Conservation (phyloP, 2,113 vertebrate genomes). For the Talpa occidentalis region DNA sequence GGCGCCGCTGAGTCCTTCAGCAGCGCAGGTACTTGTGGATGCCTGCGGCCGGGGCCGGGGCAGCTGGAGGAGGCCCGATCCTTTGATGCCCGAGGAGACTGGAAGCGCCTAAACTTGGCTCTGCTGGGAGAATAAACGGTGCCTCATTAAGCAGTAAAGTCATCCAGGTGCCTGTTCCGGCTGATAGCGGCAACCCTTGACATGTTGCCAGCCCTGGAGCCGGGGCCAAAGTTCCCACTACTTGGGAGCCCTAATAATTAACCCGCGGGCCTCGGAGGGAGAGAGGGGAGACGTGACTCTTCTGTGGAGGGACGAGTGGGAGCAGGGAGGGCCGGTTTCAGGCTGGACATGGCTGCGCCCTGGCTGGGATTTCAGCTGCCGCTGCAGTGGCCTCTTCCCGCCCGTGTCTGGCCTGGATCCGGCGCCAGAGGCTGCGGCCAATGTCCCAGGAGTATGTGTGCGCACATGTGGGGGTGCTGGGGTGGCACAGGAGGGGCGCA, state of each 20-base stretch:
- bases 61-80: neutral
- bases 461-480: neutral
- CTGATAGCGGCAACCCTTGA: neutral
- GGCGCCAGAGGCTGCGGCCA: neutral
- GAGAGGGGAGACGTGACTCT: neutral
- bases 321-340: neutral
- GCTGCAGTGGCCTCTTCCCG: neutral
- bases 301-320: rapidly evolving
- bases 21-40: rapidly evolving
- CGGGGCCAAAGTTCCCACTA: constrained; percentile 12
- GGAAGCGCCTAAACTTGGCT: constrained; percentile 21
- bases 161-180: neutral
- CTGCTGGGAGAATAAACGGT: neutral
- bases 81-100: neutral
- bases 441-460: neutral
- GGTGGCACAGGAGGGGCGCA: neutral
- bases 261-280: neutral
- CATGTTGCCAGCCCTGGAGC: neutral
- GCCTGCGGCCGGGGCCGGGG: neutral
- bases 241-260: neutral
- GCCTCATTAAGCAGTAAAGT: neutral
- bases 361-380: neutral
- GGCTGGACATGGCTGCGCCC: constrained; percentile 46
- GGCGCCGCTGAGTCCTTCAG: neutral
- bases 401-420: neutral